Percentiles rank a stretch among this genome's conserved stretches.
phyloP scores from a whole-genome alignment of 1,140 invertebrate genomes.

The Eulimnadia texana region DNA sequence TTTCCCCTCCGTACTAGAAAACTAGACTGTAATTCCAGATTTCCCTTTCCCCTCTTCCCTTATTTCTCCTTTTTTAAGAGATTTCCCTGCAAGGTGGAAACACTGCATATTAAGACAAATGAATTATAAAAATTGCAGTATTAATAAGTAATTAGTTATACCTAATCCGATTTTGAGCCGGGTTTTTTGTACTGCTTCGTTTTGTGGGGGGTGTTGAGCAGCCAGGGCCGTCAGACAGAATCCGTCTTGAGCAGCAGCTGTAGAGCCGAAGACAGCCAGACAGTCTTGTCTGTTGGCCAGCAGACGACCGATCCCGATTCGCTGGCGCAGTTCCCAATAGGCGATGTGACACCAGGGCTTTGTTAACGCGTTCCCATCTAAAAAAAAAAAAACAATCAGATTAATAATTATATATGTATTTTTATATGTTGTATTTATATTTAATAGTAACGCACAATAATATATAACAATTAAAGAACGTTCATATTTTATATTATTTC shows the following conservation, averaged over 20 bases:
- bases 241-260: constrained; percentile 28
- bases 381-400: background rate
- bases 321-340: too few relatives aligned
- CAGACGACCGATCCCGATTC: constrained; percentile 80
- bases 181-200: constrained; percentile 33
- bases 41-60: too few relatives aligned
- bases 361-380: background rate
- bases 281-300: constrained; percentile 51
- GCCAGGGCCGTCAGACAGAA: constrained; percentile 55
- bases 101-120: too few relatives aligned
- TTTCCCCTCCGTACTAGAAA: too few relatives aligned
- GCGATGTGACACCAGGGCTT: constrained; percentile 61
- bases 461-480: background rate
- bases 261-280: constrained; percentile 56
- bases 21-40: too few relatives aligned
- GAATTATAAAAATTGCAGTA: too few relatives aligned
- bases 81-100: too few relatives aligned
- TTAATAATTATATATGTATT: background rate
- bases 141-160: constrained; percentile 29
- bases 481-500: too few relatives aligned
- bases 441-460: background rate
- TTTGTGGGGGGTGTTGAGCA: constrained; percentile 26
- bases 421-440: background rate
- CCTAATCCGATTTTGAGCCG: constrained; percentile 49
- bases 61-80: too few relatives aligned